Evolutionary conservation across 2,797 vertebrate species (phyloP).

Genomic region (Falco naumanni): DNA sequence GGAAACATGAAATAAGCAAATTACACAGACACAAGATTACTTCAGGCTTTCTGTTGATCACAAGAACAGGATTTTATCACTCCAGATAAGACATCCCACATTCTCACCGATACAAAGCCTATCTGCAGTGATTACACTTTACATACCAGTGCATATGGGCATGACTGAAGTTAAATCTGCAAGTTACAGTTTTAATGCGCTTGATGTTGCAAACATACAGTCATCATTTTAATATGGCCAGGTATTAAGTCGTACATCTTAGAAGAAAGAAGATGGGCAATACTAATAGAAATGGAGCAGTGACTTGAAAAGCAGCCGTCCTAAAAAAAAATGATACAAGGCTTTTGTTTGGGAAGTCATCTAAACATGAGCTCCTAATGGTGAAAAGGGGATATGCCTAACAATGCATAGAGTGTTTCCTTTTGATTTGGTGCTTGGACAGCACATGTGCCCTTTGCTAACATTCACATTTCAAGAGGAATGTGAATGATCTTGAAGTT

Average conservation of each 20-base stretch:
- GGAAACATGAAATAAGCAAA: conserved; percentile 51
- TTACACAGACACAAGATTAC: conserved; percentile 46
- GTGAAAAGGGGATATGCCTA: background rate
- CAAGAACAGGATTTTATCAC: conserved; percentile 44
- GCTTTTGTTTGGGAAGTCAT: background rate
- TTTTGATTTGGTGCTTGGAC: background rate
- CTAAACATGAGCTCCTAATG: background rate
- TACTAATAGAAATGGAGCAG: background rate
- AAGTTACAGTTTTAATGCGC: background rate
- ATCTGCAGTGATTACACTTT: background rate
- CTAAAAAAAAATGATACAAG: background rate
- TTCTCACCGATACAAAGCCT: background rate
- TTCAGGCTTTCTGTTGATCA: conserved; percentile 29
- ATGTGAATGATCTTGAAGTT: background rate
- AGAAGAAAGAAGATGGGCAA: background rate
- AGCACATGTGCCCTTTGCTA: background rate
- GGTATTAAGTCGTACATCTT: background rate
- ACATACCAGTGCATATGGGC: background rate
- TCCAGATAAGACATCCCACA: conserved; percentile 1
- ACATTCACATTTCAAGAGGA: background rate
- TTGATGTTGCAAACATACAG: background rate
- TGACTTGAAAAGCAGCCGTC: background rate
- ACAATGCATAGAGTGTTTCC: background rate
- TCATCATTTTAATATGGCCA: background rate
- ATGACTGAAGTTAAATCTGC: background rate